Evolutionary conservation across 2,113 vertebrate genomes (phyloP).

Genomic region (Sylvietta virens): DNA sequence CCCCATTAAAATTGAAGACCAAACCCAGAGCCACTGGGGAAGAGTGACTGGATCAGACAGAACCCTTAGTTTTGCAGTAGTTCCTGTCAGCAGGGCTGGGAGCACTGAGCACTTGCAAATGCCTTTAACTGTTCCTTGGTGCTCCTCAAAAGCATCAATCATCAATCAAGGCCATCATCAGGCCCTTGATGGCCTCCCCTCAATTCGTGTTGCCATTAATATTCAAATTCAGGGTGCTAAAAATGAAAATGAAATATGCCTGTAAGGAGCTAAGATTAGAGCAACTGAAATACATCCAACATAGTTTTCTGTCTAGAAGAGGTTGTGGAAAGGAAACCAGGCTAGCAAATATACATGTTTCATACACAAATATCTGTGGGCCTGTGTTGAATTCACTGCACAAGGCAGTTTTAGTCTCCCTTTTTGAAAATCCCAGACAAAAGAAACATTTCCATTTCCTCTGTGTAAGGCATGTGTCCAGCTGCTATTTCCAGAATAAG

Average conservation of each 20-base stretch:
- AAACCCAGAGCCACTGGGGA: not conserved
- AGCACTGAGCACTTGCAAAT: not conserved
- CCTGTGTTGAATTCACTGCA: not conserved
- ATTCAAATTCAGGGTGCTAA: not conserved
- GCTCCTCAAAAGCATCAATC: not conserved
- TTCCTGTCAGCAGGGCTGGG: not conserved
- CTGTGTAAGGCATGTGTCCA: not conserved
- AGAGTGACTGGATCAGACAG: not conserved
- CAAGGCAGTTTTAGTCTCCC: not conserved
- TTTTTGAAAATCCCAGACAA: not conserved
- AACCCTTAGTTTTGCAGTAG: not conserved
- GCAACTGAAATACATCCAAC: accelerated
- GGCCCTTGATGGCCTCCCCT: not conserved
- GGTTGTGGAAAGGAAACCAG: not conserved
- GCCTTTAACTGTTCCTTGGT: not conserved
- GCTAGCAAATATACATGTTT: accelerated
- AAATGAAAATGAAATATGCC: not conserved
- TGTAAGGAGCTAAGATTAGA: not conserved
- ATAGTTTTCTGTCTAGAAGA: not conserved
- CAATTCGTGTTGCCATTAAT: not conserved
- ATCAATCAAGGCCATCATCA: too few relatives aligned
- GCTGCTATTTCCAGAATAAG: not conserved
- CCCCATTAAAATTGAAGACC: not conserved
- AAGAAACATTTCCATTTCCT: not conserved
- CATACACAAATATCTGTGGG: not conserved